These are phyloP conservation scores for Leptothorax acervorum DNA, from an alignment of 2,888 invertebrate species.

Conservation along the genomic window DNA sequence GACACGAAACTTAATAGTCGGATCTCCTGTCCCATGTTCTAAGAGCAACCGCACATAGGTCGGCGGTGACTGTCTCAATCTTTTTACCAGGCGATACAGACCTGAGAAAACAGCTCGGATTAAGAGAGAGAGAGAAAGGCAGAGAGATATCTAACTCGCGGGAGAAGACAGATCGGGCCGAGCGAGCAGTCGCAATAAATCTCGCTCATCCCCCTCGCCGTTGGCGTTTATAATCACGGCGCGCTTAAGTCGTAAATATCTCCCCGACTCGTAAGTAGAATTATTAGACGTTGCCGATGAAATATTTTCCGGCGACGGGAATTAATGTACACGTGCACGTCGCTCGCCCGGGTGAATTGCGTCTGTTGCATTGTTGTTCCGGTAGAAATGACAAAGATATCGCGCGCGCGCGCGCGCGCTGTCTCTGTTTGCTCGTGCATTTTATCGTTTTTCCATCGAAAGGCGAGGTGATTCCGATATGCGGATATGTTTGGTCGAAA, in stretches of 20 bases:
- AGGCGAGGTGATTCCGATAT: slow-evolving; percentile 35
- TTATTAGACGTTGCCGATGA: slow-evolving; percentile 51
- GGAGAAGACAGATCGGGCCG: slow-evolving; percentile 42
- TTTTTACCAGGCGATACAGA: slow-evolving; percentile 3
- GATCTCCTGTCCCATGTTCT: slow-evolving; percentile 2
- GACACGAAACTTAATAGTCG: slow-evolving; percentile 70
- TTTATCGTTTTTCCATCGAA: slow-evolving; percentile 33
- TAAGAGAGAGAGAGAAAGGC: neutral
- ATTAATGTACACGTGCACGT: slow-evolving; percentile 39
- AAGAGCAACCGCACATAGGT: slow-evolving; percentile 14
- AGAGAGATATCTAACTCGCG: slow-evolving; percentile 13
- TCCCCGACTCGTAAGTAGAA: slow-evolving; percentile 50
- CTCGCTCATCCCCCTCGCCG: slow-evolving; percentile 3
- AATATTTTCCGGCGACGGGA: slow-evolving; percentile 44
- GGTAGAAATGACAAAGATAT: slow-evolving; percentile 15
- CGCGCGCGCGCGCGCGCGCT: neutral
- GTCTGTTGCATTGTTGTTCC: slow-evolving; percentile 19
- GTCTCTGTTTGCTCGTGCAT: neutral
- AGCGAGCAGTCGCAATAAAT: slow-evolving; percentile 48
- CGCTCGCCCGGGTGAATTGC: neutral
- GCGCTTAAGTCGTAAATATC: slow-evolving; percentile 56
- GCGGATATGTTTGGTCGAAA: slow-evolving; percentile 39
- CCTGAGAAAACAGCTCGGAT: slow-evolving; percentile 1
- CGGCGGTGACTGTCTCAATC: slow-evolving; percentile 32
- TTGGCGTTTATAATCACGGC: slow-evolving; percentile 51